Percentiles rank a stretch among this genome's conserved stretches.
phyloP scores from a whole-genome alignment of 2,113 vertebrate species.

The Shinisaurus crocodilurus region DNA sequence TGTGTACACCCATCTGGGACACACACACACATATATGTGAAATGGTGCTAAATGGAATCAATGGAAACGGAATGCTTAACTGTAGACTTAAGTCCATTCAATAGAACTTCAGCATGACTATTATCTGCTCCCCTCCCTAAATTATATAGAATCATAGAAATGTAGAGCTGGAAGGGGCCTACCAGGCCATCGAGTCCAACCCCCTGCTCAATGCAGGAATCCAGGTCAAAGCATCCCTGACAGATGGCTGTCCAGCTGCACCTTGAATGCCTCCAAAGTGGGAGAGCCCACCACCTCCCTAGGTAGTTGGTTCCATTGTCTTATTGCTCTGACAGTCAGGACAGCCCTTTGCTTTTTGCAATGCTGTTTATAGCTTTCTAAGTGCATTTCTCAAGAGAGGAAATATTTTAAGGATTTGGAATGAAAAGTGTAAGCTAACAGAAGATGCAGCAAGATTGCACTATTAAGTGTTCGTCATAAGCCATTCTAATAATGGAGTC shows the following conservation, averaged over 20 bases:
- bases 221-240: no score
- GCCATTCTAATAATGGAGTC: slow-evolving; percentile 1
- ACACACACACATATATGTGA: not conserved
- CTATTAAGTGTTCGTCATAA: not conserved
- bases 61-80: not conserved
- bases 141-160: no score
- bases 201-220: no score
- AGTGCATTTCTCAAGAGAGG: not conserved
- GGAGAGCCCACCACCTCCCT: no score
- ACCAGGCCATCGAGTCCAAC: no score
- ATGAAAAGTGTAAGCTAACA: not conserved
- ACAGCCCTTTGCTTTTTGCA: not conserved
- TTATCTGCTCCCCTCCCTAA: not conserved
- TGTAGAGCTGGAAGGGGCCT: no score
- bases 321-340: no score
- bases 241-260: no score
- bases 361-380: not conserved
- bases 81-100: not conserved
- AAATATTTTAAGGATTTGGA: not conserved
- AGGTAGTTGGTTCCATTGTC: no score
- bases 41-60: not conserved
- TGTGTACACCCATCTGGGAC: not conserved
- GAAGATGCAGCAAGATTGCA: not conserved
- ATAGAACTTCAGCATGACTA: not conserved
- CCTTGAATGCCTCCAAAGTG: no score